Evolutionary conservation across 2,113 vertebrate genomes (phyloP), one percentile per base, ranked within the genome.

Genomic region (Sylvia atricapilla): DNA sequence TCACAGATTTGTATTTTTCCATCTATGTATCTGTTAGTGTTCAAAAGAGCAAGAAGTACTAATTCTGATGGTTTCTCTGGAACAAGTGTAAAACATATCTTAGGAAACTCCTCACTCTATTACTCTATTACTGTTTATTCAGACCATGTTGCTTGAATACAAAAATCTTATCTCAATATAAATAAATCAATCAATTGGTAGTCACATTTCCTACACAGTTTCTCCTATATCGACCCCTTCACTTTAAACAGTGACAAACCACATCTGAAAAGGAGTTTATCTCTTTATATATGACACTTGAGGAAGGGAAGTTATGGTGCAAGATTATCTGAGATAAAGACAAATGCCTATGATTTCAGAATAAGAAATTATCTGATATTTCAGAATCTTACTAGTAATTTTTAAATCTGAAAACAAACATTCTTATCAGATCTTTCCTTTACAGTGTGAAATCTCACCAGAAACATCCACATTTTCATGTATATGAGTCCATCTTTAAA

Each of bases 261-360:
- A 69, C 10, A 49, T 2, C 7, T 43, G 11, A 44, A 73, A 90
- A 73, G 4, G 0, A 52, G 15, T 58, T 55, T 87, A 7, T 5
- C 27, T 74, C 19, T 66, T 58, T 13, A 15, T 35, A 67, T 7
- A 4, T 30, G 10, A 49, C 20, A 33, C 20, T 74, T 0, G 1
- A 55, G 5, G 14, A 13, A 62, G 63, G 64, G 5, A 60, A 37
- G 12, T 27, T 53, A 47, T 1, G 0, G 11, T 46, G 9, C 1
- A 78, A 81, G 89, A 75, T 39, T 66, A 13, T 84, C 75, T 52
- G 6, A 73, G 9, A 49, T 68, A 50, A 47, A 73, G 13, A 46
- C 41, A 83, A 79, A 49, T 17, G 2, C 2, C 4, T 63, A 35
- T 46, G 4, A 73, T 52, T 74, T 78, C 52, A 69, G 17, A 89